Conservation (phyloP, 2,797 vertebrate genomes). For the Schizopygopsis pylzovi region DNA sequence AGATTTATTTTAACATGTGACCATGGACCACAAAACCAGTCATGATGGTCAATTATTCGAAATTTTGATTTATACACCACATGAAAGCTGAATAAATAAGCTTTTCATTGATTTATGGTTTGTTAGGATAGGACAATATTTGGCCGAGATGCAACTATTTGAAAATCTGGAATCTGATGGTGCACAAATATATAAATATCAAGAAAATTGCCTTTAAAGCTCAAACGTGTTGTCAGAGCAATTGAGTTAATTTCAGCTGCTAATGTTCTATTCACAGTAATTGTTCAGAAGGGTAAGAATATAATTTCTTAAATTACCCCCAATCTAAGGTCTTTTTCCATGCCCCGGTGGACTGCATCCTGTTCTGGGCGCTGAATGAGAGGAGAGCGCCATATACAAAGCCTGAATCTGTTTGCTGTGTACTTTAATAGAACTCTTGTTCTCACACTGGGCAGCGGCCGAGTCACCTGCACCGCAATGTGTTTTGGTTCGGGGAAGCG, state of each 20-base stretch:
- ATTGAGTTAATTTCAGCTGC: conserved; percentile 40
- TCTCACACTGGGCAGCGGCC: conserved; percentile 15
- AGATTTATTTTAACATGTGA: neutral
- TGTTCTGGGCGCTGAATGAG: conserved; percentile 4
- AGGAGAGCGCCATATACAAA: conserved; percentile 22
- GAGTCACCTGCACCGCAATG: conserved; percentile 34
- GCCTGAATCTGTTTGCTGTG: conserved; percentile 23
- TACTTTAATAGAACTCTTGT: conserved; percentile 25
- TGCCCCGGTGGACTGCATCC: conserved; percentile 11
- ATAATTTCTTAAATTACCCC: conserved; percentile 51
- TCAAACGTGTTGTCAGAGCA: conserved; percentile 26
- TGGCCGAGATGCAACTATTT: too few species aligned
- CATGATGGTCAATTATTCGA: too few species aligned
- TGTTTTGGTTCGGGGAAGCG: conserved; percentile 32
- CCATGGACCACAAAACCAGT: too few species aligned
- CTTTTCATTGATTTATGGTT: too few species aligned
- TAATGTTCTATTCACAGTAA: conserved; percentile 45
- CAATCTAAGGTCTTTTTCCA: conserved; percentile 45
- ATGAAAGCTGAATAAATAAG: too few species aligned
- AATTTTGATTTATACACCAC: too few species aligned
- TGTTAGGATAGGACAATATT: too few species aligned
- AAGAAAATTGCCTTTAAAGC: too few species aligned
- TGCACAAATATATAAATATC: too few species aligned
- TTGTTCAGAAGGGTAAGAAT: conserved; percentile 47
- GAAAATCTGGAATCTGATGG: too few species aligned